Evolutionary conservation across 2,113 vertebrate genomes (phyloP).

Genomic region (Microcebus jonahi): DNA sequence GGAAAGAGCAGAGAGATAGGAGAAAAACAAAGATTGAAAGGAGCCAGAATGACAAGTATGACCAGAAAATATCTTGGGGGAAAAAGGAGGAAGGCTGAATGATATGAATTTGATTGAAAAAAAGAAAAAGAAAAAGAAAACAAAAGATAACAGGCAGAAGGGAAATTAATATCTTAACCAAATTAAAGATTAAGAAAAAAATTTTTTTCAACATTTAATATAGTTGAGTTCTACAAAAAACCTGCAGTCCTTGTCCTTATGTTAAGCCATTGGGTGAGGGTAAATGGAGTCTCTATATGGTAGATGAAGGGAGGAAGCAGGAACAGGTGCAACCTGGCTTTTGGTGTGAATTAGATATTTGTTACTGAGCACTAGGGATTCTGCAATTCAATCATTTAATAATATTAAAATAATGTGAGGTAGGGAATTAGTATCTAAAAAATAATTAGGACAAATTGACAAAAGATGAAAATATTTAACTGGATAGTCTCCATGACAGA

Average conservation of each 20-base stretch:
- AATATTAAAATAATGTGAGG: neutral
- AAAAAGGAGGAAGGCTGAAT: neutral
- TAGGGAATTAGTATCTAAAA: neutral
- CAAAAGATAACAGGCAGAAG: neutral
- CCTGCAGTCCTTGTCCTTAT: neutral
- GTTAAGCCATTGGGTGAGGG: neutral
- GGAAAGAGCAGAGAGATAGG: neutral
- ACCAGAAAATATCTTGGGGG: neutral
- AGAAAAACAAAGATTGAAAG: neutral
- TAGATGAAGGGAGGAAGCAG: neutral
- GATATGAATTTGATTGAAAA: neutral
- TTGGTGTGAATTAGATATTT: neutral
- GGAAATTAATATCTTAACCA: neutral
- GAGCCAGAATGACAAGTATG: neutral
- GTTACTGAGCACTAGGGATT: neutral
- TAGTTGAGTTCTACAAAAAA: neutral
- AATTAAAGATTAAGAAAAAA: neutral
- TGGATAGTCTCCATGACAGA: neutral
- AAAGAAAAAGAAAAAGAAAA: neutral
- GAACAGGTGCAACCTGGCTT: neutral
- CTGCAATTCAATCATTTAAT: conserved; percentile 24
- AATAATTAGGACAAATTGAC: conserved; percentile 35
- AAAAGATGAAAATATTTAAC: conserved; percentile 41
- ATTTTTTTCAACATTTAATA: neutral
- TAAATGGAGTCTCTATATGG: neutral